A percentile compares a stretch with the other conserved stretches of the same genome.
phyloP scores from a whole-genome alignment of 2,888 invertebrate species.

The Nomada fabriciana region DNA sequence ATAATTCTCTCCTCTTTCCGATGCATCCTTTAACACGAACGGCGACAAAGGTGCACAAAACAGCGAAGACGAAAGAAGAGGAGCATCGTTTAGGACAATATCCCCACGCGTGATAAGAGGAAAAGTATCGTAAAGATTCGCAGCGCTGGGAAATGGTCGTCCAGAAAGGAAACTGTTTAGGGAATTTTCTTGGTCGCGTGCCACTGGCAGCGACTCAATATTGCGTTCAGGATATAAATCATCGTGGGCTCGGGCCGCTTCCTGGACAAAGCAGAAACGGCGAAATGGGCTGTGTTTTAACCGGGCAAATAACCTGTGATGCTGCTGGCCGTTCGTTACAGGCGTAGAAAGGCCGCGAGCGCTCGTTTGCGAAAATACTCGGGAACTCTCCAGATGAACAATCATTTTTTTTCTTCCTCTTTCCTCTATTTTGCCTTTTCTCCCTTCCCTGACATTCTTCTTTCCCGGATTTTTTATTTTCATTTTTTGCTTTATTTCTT shows the following conservation, averaged over 20 bases:
- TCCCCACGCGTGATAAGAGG: not conserved
- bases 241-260: constrained; percentile 45
- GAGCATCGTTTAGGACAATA: not conserved
- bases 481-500: not conserved
- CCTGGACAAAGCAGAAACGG: constrained; percentile 26
- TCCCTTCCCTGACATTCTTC: not conserved
- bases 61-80: too few relatives aligned
- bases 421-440: not conserved
- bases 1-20: not conserved
- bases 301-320: constrained; percentile 57
- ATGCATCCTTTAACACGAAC: too few relatives aligned
- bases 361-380: constrained; percentile 61
- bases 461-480: not conserved
- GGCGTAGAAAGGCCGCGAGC: constrained; percentile 36
- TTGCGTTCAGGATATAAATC: constrained; percentile 65
- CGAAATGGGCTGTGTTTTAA: constrained; percentile 52
- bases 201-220: constrained; percentile 54
- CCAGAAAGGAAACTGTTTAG: constrained; percentile 42
- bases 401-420: constrained; percentile 36
- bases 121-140: not conserved
- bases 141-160: not conserved
- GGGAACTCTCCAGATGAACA: constrained; percentile 55
- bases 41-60: too few relatives aligned
- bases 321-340: constrained; percentile 47
- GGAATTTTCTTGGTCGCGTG: constrained; percentile 54